phyloP scores from a whole-genome alignment of 1,140 invertebrate species.

The Hypothenemus hampei region DNA sequence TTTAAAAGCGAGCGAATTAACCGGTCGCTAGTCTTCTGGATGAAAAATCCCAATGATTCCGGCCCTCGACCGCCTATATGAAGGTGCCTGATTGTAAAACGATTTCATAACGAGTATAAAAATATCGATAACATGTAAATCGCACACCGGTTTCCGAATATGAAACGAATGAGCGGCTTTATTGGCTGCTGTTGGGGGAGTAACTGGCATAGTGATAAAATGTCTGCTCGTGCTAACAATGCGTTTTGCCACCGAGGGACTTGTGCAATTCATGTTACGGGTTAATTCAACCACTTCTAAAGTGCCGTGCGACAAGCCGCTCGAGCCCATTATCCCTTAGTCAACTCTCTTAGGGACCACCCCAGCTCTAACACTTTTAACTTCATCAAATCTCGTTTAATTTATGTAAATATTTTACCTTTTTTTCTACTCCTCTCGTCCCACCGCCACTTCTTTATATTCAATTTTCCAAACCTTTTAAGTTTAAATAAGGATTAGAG shows the following conservation, averaged over 20 bases:
- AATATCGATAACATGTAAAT: constrained; percentile 48
- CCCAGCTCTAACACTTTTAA: not conserved
- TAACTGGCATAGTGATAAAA: constrained; percentile 41
- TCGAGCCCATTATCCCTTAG: constrained; percentile 21
- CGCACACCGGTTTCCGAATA: constrained; percentile 41
- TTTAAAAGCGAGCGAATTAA: constrained; percentile 19
- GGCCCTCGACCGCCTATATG: constrained; percentile 15
- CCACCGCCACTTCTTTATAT: no score
- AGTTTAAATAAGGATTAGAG: no score
- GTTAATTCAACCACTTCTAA: constrained; percentile 40
- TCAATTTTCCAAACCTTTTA: no score
- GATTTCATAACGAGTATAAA: constrained; percentile 45
- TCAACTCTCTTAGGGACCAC: constrained; percentile 7
- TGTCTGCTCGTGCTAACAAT: constrained; percentile 43
- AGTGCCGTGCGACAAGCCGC: constrained; percentile 22
- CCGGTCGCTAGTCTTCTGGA: constrained; percentile 17
- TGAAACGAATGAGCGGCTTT: constrained; percentile 45
- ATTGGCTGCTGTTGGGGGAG: constrained; percentile 37
- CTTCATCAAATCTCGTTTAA: not conserved
- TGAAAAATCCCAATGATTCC: constrained; percentile 14
- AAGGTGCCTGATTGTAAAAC: constrained; percentile 40
- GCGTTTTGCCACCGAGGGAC: constrained; percentile 37
- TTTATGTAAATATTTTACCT: constrained; percentile 4
- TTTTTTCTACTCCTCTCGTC: not conserved
- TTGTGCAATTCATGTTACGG: constrained; percentile 41